phyloP scores from a whole-genome alignment of 1,140 invertebrate genomes.

The Saccostrea cuccullata region DNA sequence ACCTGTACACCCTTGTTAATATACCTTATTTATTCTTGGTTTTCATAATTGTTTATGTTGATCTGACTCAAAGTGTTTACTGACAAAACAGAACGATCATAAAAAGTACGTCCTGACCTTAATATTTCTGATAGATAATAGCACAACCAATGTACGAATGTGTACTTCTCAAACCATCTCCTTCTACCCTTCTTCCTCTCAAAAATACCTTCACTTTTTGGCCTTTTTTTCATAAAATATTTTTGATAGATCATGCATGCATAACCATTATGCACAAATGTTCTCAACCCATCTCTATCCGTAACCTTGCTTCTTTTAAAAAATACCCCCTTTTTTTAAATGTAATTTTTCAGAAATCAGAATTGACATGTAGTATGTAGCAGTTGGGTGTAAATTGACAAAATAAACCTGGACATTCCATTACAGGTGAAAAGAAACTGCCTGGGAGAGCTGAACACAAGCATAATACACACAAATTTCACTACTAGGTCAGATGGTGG shows the following conservation, averaged over 20 bases:
- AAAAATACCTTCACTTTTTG: too few species aligned
- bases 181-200: neutral
- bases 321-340: neutral
- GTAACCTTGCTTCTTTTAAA: neutral
- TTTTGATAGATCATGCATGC: neutral
- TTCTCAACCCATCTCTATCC: neutral
- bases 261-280: neutral
- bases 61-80: constrained; percentile 1
- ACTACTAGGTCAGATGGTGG: too few species aligned
- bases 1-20: constrained; percentile 19
- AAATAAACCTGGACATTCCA: neutral
- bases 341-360: neutral
- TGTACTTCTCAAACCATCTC: neutral
- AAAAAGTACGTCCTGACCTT: neutral
- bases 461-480: too few species aligned
- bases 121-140: neutral
- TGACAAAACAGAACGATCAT: neutral
- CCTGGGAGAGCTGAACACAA: neutral
- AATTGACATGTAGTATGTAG: neutral
- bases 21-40: neutral
- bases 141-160: neutral
- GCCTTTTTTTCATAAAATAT: too few species aligned
- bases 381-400: constrained; percentile 6
- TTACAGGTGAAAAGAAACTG: neutral
- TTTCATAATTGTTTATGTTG: constrained; percentile 12